Base-by-base conservation (phyloP, 2,797 vertebrate species). In the Buceros bicornis region DNA sequence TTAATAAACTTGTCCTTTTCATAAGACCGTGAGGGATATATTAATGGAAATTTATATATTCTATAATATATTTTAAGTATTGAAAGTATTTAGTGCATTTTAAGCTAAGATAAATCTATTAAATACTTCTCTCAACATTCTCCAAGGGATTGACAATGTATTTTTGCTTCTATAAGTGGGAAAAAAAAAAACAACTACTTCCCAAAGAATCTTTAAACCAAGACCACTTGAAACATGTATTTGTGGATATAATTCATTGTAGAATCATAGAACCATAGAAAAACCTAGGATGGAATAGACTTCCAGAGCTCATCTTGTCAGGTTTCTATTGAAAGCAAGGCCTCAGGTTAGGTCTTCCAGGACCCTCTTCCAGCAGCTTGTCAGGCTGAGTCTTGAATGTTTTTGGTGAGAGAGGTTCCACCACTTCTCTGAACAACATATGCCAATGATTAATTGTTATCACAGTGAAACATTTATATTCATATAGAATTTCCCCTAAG, bases 341-440 rank as follows among this genome's bases (percentile, higher is more conserved):
- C 5, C 22, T 69, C 17, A 37, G 56, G 3, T 45, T n/a, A 61
- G 8, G 5, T 53, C 89, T 61, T 48, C 35, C 17, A 82, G 13
- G 22, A 3, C 4, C 2, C 9, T 50, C 6, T 62, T 78, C 15
- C 28, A 83, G 18, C 0, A 1, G 6, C 25, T 71, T 64, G 4
- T 60, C 24, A 60, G 29, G 29, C 15, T 71, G 29, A 61, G 50
- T 69, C 20, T 21, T 40, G 18, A 56, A 15, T 10, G 3, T 62
- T 76, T 77, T 33, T 35, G 26, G 11, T 33, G 33, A 43, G 16
- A 65, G 11, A 51, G 2, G 9, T 74, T 61, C 37, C 10, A 53
- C 51, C 15, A n/a, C 17, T 69, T 69, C 45, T 80, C 6, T 5
- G 8, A 33, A 45, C 4, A 88, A 42, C 4, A 43, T 29, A 50